Evolutionary conservation across 2,888 invertebrate genomes (phyloP).

Genomic region (Aleiodes leptofemur): DNA sequence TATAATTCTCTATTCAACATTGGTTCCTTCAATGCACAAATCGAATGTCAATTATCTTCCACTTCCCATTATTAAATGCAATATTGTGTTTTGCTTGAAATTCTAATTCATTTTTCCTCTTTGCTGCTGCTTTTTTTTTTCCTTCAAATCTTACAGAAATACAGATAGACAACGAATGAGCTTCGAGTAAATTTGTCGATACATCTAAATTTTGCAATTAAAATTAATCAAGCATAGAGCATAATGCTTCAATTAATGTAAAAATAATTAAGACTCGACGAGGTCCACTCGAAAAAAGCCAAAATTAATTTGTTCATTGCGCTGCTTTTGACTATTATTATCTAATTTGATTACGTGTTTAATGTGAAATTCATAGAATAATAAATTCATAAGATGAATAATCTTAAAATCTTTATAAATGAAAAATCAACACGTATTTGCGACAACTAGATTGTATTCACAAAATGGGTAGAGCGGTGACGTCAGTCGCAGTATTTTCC

Average conservation of each 20-base stretch:
- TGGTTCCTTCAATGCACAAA: slow-evolving; percentile 51
- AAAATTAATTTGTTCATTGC: slow-evolving; percentile 11
- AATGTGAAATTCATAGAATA: not conserved
- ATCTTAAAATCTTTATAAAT: slow-evolving; percentile 13
- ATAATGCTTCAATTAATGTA: too few relatives aligned
- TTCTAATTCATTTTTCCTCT: slow-evolving; percentile 21
- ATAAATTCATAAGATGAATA: slow-evolving; percentile 13
- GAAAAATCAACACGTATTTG: slow-evolving; percentile 21
- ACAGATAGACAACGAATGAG: slow-evolving; percentile 19
- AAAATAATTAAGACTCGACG: not conserved
- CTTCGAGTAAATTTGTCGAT: slow-evolving; percentile 20
- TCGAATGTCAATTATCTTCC: slow-evolving; percentile 41
- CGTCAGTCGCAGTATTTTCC: slow-evolving; percentile 4
- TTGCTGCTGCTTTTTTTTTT: slow-evolving; percentile 2
- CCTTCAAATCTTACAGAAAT: slow-evolving; percentile 8
- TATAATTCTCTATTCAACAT: slow-evolving; percentile 58
- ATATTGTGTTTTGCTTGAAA: not conserved
- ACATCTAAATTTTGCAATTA: not conserved
- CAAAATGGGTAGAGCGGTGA: slow-evolving; percentile 25
- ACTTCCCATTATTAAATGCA: slow-evolving; percentile 42
- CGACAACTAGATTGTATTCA: slow-evolving; percentile 29
- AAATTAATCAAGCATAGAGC: too few relatives aligned
- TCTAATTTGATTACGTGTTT: too few relatives aligned
- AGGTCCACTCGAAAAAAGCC: slow-evolving; percentile 16
- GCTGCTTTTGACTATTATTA: slow-evolving; percentile 9